phyloP scores from a whole-genome alignment of 2,797 vertebrate genomes.

The Jordanella pulchra region DNA sequence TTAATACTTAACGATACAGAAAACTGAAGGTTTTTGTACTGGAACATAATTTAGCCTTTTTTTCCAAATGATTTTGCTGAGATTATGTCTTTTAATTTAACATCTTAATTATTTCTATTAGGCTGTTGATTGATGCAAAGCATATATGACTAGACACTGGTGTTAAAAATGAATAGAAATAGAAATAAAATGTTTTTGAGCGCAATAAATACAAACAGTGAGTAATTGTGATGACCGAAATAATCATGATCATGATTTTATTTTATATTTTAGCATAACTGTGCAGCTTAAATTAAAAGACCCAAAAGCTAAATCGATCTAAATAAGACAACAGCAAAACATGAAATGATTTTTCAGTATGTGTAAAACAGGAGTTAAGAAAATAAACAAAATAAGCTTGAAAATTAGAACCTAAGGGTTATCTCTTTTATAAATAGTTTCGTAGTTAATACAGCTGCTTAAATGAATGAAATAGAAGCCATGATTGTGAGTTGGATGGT shows the following conservation, averaged over 20 bases:
- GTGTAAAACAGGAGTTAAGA: neutral
- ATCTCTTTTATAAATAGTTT: neutral
- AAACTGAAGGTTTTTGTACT: neutral
- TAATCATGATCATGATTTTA: neutral
- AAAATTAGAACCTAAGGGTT: neutral
- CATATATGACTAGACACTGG: neutral
- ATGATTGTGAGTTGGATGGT: neutral
- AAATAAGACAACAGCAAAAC: neutral
- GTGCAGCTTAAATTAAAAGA: neutral
- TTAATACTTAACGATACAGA: neutral
- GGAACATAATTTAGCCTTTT: neutral
- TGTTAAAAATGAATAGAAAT: neutral
- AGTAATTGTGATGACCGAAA: neutral
- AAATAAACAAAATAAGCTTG: constrained; percentile 2
- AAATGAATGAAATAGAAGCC: neutral
- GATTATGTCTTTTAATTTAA: too few species aligned
- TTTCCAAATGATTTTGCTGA: neutral
- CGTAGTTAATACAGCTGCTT: neutral
- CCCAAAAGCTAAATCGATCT: neutral
- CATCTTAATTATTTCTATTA: too few species aligned
- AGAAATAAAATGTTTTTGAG: too few species aligned
- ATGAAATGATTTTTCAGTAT: neutral
- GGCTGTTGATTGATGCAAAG: neutral
- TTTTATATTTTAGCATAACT: too few species aligned
- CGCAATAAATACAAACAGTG: neutral